These are phyloP conservation scores for Microhierax caerulescens DNA, from an alignment of 2,797 vertebrate species.

Conservation along the genomic window DNA sequence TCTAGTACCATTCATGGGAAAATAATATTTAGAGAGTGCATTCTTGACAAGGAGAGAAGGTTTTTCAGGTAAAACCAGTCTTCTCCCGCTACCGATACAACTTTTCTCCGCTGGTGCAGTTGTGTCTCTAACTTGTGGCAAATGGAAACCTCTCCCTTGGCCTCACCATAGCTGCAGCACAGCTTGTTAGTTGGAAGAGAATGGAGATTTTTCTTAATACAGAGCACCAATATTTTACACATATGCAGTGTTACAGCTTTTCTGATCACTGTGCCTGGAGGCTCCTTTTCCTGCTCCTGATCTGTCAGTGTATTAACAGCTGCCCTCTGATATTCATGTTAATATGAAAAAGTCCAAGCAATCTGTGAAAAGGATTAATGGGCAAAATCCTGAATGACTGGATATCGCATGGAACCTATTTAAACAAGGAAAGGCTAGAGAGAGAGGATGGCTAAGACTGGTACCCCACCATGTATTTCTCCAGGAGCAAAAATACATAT, in stretches of 20 bases:
- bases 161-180: neutral
- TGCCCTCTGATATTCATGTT: neutral
- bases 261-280: neutral
- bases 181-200: neutral
- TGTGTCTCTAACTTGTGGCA: neutral
- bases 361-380: neutral
- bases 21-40: neutral
- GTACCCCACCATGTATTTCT: neutral
- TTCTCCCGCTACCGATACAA: neutral
- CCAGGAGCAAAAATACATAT: neutral
- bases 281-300: neutral
- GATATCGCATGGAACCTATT: neutral
- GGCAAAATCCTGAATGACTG: neutral
- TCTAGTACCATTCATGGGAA: neutral
- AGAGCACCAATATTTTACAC: neutral
- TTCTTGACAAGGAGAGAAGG: conserved; percentile 5
- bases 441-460: neutral
- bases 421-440: neutral
- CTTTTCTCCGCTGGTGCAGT: neutral
- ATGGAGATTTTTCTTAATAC: neutral
- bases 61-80: conserved; percentile 56
- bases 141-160: neutral
- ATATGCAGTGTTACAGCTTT: neutral
- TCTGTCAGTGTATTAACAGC: neutral
- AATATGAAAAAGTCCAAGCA: neutral